These are phyloP conservation scores for Pterostichus niger DNA, from an alignment of 2,888 invertebrate genomes.

Conservation along the genomic window DNA sequence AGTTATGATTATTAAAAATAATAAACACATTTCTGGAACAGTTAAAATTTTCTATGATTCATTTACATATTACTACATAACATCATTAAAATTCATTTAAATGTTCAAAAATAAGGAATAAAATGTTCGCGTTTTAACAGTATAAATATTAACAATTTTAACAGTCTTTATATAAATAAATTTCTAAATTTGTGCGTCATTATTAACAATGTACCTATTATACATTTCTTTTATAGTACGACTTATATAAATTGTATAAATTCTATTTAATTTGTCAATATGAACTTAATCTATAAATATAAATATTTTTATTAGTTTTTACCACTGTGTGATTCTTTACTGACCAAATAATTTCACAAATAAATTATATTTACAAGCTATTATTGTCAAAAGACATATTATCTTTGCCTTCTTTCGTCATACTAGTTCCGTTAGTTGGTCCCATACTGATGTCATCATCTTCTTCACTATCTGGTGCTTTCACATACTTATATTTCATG, in stretches of 20 bases:
- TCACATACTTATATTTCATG: conserved; percentile 77
- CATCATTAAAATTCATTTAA: too few species aligned
- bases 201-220: neutral
- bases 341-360: neutral
- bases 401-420: conserved; percentile 53
- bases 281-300: neutral
- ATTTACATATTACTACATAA: too few species aligned
- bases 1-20: too few species aligned
- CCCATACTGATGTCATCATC: conserved; percentile 38
- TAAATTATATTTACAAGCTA: conserved; percentile 16
- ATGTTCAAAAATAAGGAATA: too few species aligned
- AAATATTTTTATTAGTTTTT: neutral
- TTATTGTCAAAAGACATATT: conserved; percentile 51
- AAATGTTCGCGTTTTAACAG: too few species aligned
- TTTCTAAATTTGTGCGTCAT: neutral
- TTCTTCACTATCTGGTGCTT: conserved; percentile 48
- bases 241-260: neutral
- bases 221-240: neutral
- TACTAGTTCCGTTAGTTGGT: neutral
- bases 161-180: conserved; percentile 4
- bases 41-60: too few species aligned
- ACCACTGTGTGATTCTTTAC: neutral
- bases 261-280: too few species aligned
- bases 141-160: too few species aligned
- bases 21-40: too few species aligned